Base-by-base conservation (phyloP, 2,113 vertebrate species). In the Agapornis roseicollis region DNA sequence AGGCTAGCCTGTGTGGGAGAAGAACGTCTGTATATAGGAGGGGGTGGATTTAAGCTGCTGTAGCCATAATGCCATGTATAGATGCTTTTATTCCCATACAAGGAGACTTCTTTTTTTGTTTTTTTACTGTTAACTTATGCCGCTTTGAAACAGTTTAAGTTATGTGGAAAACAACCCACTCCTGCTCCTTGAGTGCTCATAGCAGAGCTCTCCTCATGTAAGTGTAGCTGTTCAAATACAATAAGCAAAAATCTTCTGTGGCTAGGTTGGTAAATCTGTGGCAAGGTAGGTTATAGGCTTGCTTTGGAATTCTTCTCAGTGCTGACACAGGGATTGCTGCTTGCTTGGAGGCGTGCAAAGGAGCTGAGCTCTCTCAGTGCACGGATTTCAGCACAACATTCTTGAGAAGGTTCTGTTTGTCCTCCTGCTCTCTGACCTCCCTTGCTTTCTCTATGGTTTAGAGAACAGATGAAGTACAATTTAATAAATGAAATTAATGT, bases 151-250 rank as follows among this genome's bases (percentile, higher is more conserved):
- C 39, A 55, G 64, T 65, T 85, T 77, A 69, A 89, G 63, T 79
- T 80, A 74, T 71, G 70, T 85, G 60, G 55, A 86, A 91, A 93
- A 86, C 60, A 94, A 78, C 69, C 72, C 68, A 79, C 76, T 92
- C 41, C n/a, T 88, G 50, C 44, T 87, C 35, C 50, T 71, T 77
- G 77, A 96, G 81, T 44, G 35, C 80, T 53, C 5, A 1, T 85
- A 88, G 76, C 79, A 73, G 53, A 91, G 63, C 53, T 88, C 46
- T 95, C 78, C 58, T 91, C 23, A 5, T 35, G 12, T 70, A 85
- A 94, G 47, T 47, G 61, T 16, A 88, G 29, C 39, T 63, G 63
- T 72, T 94, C 46, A 94, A 79, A 46, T 52, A 73, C 5, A 70
- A 76, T 12, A 89, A 24, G 35, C 61, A 65, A 60, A 93, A 79